Evolutionary conservation across 1,140 invertebrate genomes (phyloP).

Genomic region (Ditylenchus dipsaci): DNA sequence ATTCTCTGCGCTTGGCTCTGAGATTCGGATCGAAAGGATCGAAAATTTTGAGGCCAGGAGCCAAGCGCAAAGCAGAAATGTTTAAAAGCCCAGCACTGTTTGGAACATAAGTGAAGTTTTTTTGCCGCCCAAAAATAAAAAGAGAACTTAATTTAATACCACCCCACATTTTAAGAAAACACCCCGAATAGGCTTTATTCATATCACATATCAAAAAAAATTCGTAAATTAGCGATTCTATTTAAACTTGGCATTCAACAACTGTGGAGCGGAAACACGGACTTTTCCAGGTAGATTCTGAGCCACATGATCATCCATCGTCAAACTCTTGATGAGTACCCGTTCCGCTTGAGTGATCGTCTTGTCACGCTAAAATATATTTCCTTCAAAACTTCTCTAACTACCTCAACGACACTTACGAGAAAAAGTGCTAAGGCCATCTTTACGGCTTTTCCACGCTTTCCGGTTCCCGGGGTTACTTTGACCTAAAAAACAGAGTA

Average conservation of each 20-base stretch:
- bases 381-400: not conserved
- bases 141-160: too few relatives aligned
- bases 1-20: too few relatives aligned
- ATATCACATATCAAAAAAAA: too few relatives aligned
- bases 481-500: slow-evolving; percentile 80
- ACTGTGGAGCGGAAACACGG: slow-evolving; percentile 69
- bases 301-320: slow-evolving; percentile 76
- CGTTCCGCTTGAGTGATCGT: slow-evolving; percentile 74
- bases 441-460: slow-evolving; percentile 89
- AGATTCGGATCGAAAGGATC: too few relatives aligned
- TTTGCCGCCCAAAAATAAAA: too few relatives aligned
- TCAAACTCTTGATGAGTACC: slow-evolving; percentile 84
- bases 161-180: too few relatives aligned
- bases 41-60: too few relatives aligned
- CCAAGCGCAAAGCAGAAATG: too few relatives aligned
- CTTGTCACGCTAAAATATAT: slow-evolving; percentile 68
- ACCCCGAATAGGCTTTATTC: too few relatives aligned
- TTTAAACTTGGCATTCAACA: slow-evolving; percentile 14
- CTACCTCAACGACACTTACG: slow-evolving; percentile 23
- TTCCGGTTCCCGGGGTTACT: slow-evolving; percentile 84
- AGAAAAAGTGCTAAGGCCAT: slow-evolving; percentile 82
- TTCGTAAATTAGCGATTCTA: too few relatives aligned
- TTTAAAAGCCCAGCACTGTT: too few relatives aligned
- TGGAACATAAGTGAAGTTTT: too few relatives aligned
- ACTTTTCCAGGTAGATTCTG: slow-evolving; percentile 97